Evolutionary conservation across 2,888 invertebrate species (phyloP).

Genomic region (Pyralis farinalis): DNA sequence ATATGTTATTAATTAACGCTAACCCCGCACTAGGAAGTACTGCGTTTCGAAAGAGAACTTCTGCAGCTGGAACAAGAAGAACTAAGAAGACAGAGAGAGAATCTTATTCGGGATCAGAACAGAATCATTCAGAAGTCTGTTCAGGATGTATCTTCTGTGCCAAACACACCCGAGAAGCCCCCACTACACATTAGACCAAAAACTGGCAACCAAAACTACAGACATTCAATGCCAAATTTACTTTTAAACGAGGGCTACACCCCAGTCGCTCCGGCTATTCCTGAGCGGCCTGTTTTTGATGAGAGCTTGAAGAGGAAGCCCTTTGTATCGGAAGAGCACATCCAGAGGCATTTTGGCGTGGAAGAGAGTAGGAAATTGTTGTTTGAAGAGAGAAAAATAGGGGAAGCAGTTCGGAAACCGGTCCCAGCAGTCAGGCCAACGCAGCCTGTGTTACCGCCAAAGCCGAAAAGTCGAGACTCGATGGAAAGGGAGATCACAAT

Average conservation of each 20-base stretch:
- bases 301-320: constrained; percentile 62
- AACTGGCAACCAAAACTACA: constrained; percentile 43
- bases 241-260: constrained; percentile 54
- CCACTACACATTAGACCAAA: constrained; percentile 41
- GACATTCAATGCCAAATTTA: constrained; percentile 76
- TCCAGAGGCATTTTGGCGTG: constrained; percentile 69
- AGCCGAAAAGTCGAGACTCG: constrained; percentile 63
- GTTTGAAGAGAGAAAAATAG: constrained; percentile 49
- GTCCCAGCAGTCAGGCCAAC: constrained; percentile 32
- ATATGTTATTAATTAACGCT: constrained; percentile 12
- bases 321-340: constrained; percentile 70
- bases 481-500: constrained; percentile 73
- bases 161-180: constrained; percentile 54
- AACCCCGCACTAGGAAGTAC: constrained; percentile 79
- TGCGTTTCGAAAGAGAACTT: constrained; percentile 89
- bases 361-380: constrained; percentile 66
- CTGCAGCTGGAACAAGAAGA: constrained; percentile 90
- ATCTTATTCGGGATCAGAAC: constrained; percentile 85
- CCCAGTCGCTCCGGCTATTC: constrained; percentile 36
- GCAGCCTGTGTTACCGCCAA: constrained; percentile 59
- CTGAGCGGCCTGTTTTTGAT: constrained; percentile 46
- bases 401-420: constrained; percentile 29
- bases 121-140: constrained; percentile 82
- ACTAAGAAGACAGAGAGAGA: constrained; percentile 87
- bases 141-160: constrained; percentile 79